Conservation (phyloP, 2,888 invertebrate species). For the Argyresthia albistria region DNA sequence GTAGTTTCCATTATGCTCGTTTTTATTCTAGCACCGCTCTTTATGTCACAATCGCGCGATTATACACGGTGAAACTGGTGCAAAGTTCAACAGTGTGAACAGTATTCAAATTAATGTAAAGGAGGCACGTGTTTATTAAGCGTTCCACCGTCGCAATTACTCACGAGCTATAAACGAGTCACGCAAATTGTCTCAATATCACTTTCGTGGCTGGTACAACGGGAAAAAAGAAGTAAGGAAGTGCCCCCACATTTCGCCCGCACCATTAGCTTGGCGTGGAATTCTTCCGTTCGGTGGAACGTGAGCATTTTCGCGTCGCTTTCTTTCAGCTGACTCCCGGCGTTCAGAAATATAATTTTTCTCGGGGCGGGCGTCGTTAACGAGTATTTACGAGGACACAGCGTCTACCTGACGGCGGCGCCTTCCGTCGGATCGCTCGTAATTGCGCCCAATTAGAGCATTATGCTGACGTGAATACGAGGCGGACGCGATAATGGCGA, state of each 20-base stretch:
- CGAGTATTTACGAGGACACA: constrained; percentile 67
- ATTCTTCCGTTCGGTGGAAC: constrained; percentile 44
- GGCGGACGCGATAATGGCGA: constrained; percentile 62
- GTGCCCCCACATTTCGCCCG: constrained; percentile 38
- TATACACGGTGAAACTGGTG: no score
- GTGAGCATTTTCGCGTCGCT: constrained; percentile 53
- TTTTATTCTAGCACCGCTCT: neutral
- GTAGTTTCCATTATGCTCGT: constrained; percentile 4
- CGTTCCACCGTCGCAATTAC: neutral
- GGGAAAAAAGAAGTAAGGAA: constrained; percentile 15
- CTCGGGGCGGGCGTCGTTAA: constrained; percentile 56
- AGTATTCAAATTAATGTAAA: constrained; percentile 2
- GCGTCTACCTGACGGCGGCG: constrained; percentile 62
- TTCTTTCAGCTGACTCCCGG: constrained; percentile 45
- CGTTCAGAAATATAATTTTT: constrained; percentile 65
- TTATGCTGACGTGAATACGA: constrained; percentile 70
- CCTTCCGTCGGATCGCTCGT: constrained; percentile 58
- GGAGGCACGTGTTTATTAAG: neutral
- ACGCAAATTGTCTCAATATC: constrained; percentile 38
- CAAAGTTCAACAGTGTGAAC: neutral
- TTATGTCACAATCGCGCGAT: neutral
- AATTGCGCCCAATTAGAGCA: constrained; percentile 71
- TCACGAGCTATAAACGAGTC: constrained; percentile 14
- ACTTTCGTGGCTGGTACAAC: constrained; percentile 34
- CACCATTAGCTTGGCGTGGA: constrained; percentile 48